Evolutionary conservation across 1,140 invertebrate genomes (phyloP), one percentile per base, ranked within the genome.

Genomic region (Tribolium madens): DNA sequence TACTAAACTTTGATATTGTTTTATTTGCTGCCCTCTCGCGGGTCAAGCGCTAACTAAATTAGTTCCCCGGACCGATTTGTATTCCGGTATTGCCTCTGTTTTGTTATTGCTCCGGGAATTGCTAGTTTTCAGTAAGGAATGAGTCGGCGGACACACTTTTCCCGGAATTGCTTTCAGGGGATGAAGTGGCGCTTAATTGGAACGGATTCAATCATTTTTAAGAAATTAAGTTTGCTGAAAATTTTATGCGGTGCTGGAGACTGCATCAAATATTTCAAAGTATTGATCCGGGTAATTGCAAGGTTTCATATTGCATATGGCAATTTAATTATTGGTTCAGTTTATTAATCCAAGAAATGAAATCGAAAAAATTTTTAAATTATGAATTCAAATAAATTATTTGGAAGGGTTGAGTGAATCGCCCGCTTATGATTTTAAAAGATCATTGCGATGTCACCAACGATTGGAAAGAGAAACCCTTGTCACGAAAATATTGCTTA

Each of bases 1-100:
- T 81, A 84, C 82, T 85, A 85, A 85, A 85, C 81, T 85, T 85
- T 85, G 83, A 85, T 85, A 85, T 84, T 85, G 84, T 82, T 85
- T 85, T 85, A 85, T 85, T 85, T 81, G 82, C 79, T 70, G 77
- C 79, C 82, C 82, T 82, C 81, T 79, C 77, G 78, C 84, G 81
- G 84, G 84, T 85, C 84, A 84, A 84, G 79, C 81, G 80, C 82
- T 85, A 85, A 85, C 84, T 79, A 83, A 85, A 85, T 85, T 85
- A 85, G 78, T 77, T 81, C 79, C 77, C 79, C 72, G 72, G 79
- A 78, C 79, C 84, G 83, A 85, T 85, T 85, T 85, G 84, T 85
- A 85, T 85, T 85, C 84, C 76, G 79, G 78, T 81, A 84, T 84
- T 82, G 83, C 78, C 60, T 76, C 36, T 76, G 78, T 78, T 82